Percentiles rank a stretch among this genome's conserved stretches.
Evolutionary conservation across 2,888 invertebrate genomes (phyloP).

Genomic region (Caenorhabditis zanzibari): DNA sequence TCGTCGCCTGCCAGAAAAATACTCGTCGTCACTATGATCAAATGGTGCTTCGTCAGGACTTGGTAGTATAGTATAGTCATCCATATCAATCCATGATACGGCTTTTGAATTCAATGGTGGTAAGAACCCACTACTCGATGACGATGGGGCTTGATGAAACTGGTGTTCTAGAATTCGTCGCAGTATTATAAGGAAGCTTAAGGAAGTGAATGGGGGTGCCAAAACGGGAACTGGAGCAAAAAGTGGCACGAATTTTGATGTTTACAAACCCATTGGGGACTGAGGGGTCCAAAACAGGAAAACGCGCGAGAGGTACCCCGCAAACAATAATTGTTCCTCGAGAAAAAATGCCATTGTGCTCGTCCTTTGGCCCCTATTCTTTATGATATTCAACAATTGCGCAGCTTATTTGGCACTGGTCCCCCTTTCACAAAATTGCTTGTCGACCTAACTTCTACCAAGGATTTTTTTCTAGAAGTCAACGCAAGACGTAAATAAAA

Average conservation of each 20-base stretch:
- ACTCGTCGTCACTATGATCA: constrained; percentile 66
- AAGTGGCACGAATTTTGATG: constrained; percentile 42
- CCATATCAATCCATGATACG: constrained; percentile 74
- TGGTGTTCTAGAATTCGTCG: constrained; percentile 55
- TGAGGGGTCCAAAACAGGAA: constrained; percentile 50
- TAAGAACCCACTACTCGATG: constrained; percentile 65
- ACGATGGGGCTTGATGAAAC: constrained; percentile 58
- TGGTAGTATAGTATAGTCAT: constrained; percentile 71
- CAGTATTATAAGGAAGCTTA: constrained; percentile 17
- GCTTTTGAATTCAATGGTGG: constrained; percentile 67
- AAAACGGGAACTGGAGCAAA: constrained; percentile 33
- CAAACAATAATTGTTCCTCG: constrained; percentile 61
- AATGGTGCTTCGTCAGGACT: constrained; percentile 71
- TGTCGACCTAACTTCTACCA: constrained; percentile 37
- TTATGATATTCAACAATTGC: constrained; percentile 65
- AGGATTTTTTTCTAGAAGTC: constrained; percentile 24
- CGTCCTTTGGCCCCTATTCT: constrained; percentile 61
- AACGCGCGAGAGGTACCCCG: constrained; percentile 49
- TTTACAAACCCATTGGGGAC: constrained; percentile 36
- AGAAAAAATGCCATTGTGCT: constrained; percentile 61
- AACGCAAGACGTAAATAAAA: constrained; percentile 48
- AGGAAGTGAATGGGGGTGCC: background rate
- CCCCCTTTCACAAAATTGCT: constrained; percentile 39
- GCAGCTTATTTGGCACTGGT: constrained; percentile 47
- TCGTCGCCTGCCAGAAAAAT: constrained; percentile 46